Evolutionary conservation across 2,797 vertebrate species (phyloP).

Genomic region (Silurus lanzhouensis): DNA sequence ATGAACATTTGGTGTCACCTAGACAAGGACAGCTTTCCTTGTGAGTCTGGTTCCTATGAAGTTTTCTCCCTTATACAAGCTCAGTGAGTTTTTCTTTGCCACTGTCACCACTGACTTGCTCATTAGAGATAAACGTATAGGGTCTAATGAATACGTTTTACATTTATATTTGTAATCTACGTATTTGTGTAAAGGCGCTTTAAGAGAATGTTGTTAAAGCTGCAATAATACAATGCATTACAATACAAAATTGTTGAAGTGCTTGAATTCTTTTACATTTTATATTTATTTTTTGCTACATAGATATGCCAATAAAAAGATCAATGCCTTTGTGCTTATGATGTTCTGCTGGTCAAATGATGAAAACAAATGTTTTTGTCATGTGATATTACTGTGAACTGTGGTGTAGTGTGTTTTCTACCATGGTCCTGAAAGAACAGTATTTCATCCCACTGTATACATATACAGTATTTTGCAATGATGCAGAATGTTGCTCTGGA

Average conservation of each 20-base stretch:
- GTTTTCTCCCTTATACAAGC: no score
- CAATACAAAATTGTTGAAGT: background rate
- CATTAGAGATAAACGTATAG: background rate
- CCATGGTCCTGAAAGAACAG: background rate
- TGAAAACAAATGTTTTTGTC: background rate
- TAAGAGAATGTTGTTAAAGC: background rate
- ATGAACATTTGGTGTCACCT: no score
- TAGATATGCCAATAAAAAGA: background rate
- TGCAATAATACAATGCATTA: background rate
- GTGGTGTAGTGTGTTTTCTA: background rate
- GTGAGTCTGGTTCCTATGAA: no score
- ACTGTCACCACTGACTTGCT: background rate
- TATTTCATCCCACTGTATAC: background rate
- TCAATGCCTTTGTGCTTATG: background rate
- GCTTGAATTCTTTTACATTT: background rate
- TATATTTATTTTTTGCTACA: background rate
- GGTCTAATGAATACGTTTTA: no score
- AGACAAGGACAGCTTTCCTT: no score
- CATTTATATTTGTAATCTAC: no score
- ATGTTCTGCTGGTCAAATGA: background rate
- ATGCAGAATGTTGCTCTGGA: constrained; percentile 18
- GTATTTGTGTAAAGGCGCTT: no score
- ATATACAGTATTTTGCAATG: constrained; percentile 9
- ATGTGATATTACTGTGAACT: background rate
- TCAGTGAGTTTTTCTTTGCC: no score